Conservation (phyloP, 1,140 invertebrate genomes). For the Pygmarrhopalites habei region DNA sequence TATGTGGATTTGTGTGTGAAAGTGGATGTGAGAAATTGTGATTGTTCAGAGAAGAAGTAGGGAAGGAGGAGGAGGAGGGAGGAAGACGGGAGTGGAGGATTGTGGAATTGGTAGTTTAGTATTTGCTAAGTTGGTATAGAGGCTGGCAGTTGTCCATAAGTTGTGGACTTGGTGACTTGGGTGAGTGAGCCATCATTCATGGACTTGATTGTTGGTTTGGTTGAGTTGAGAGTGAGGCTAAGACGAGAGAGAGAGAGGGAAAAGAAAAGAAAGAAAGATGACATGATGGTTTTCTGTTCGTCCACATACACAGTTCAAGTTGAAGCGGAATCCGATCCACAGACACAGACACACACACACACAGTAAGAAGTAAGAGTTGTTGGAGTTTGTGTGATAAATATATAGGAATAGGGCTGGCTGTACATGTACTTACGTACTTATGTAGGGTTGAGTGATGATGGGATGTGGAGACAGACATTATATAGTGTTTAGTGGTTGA, state of each 20-base stretch:
- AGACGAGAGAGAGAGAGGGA: slow-evolving; percentile 10
- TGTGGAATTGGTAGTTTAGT: too few species aligned
- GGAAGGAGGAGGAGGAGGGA: slow-evolving; percentile 9
- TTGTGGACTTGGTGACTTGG: neutral
- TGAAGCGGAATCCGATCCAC: too few species aligned
- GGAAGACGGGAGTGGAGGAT: neutral
- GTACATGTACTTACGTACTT: too few species aligned
- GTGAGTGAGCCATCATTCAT: slow-evolving; percentile 33
- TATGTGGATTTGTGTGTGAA: neutral
- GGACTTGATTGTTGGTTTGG: slow-evolving; percentile 18
- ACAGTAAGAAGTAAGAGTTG: too few species aligned
- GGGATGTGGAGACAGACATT: too few species aligned
- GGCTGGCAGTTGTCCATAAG: slow-evolving; percentile 28
- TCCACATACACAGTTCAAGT: neutral
- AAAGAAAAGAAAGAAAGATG: slow-evolving; percentile 8
- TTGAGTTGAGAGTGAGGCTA: neutral
- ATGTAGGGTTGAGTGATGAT: neutral
- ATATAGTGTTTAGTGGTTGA: neutral
- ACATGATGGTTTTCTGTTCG: slow-evolving; percentile 20
- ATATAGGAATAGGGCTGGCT: too few species aligned
- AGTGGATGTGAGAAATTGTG: neutral
- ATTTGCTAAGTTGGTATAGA: neutral
- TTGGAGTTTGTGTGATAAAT: too few species aligned
- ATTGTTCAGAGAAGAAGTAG: neutral
- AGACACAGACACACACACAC: too few species aligned